Evolutionary conservation across 2,113 vertebrate species (phyloP).

Genomic region (Ploceus nigricollis): DNA sequence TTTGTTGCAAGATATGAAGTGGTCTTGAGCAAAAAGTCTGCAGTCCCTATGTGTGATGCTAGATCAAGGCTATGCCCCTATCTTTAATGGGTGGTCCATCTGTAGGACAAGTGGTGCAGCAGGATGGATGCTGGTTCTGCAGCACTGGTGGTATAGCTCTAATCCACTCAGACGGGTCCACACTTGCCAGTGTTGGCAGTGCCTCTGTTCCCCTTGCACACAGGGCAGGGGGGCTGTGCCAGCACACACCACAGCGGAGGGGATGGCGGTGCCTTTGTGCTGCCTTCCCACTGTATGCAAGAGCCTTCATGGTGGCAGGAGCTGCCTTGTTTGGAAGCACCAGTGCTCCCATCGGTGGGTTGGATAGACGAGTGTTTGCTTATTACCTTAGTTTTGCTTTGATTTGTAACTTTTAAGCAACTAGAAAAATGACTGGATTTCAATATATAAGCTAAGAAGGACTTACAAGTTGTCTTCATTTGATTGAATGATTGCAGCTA

Average conservation of each 20-base stretch:
- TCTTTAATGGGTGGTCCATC: neutral
- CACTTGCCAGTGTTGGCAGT: neutral
- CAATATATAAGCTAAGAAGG: neutral
- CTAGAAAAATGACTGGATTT: neutral
- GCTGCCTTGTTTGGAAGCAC: rapidly evolving
- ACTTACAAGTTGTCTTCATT: neutral
- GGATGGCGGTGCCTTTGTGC: rapidly evolving
- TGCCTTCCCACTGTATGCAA: rapidly evolving
- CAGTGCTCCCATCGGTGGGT: neutral
- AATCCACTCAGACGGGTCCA: rapidly evolving
- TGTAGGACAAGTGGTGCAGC: neutral
- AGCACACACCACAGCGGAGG: rapidly evolving
- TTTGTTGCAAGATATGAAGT: neutral
- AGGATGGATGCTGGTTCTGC: neutral
- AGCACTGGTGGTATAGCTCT: neutral
- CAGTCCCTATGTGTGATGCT: neutral
- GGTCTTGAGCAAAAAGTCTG: rapidly evolving
- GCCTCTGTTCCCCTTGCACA: neutral
- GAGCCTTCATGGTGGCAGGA: neutral
- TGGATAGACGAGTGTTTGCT: neutral
- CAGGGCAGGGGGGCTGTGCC: neutral
- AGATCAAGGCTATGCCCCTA: neutral
- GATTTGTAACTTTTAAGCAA: neutral
- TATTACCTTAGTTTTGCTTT: neutral
- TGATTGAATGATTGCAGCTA: neutral